Evolutionary conservation across 2,888 invertebrate genomes (phyloP).

Genomic region (Rhimphoctona megacephalus): DNA sequence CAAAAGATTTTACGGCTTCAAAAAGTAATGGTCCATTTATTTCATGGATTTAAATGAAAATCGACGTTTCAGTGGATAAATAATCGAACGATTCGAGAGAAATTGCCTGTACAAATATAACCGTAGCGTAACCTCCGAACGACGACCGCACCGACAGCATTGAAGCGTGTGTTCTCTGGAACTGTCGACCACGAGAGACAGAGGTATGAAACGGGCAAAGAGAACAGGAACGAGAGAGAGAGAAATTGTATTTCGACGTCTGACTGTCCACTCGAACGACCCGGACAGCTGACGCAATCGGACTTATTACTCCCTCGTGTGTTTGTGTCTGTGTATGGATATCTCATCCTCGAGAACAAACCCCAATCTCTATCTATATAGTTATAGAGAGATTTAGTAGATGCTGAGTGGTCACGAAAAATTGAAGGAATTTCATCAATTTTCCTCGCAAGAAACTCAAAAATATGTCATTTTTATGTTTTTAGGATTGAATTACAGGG

Average conservation of each 20-base stretch:
- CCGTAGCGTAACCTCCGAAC: constrained; percentile 73
- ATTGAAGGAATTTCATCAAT: constrained; percentile 29
- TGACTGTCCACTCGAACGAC: constrained; percentile 71
- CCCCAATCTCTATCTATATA: constrained; percentile 11
- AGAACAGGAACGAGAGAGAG: constrained; percentile 43
- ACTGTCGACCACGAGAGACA: constrained; percentile 58
- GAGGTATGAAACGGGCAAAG: constrained; percentile 26
- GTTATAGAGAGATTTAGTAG: constrained; percentile 22
- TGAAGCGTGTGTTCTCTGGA: constrained; percentile 44
- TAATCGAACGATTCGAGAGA: constrained; percentile 55
- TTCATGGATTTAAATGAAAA: not conserved
- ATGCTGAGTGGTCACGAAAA: constrained; percentile 15
- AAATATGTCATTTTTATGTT: not conserved
- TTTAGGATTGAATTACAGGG: not conserved
- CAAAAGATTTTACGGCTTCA: not conserved
- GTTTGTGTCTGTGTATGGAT: constrained; percentile 25
- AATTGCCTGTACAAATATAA: constrained; percentile 68
- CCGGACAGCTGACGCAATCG: constrained; percentile 78
- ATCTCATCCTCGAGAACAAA: constrained; percentile 53
- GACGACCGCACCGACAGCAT: constrained; percentile 71
- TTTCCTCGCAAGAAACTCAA: not conserved
- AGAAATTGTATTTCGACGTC: constrained; percentile 61
- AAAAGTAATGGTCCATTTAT: not conserved
- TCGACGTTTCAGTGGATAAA: not conserved
- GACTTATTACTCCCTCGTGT: constrained; percentile 76